Evolutionary conservation across 2,888 invertebrate genomes (phyloP).

Genomic region (Dioctria linearis): DNA sequence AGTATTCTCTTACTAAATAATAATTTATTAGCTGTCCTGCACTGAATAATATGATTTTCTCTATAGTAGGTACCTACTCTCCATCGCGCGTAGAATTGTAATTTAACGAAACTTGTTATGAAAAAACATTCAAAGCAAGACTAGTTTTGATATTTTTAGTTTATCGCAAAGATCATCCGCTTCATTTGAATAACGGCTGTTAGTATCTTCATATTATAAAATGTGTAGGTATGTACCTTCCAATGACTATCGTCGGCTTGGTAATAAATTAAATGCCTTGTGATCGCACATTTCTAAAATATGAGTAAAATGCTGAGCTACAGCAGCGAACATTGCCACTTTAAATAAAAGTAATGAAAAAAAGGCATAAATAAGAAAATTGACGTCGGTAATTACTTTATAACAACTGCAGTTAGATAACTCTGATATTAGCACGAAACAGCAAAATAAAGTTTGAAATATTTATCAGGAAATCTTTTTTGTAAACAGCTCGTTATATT

Average conservation of each 20-base stretch:
- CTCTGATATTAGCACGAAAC: background rate
- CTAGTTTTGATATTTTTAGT: too few relatives aligned
- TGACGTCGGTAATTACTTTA: background rate
- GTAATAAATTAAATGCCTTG: background rate
- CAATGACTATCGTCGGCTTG: background rate
- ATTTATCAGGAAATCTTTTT: too few relatives aligned
- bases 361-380: background rate
- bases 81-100: background rate
- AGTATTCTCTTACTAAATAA: too few relatives aligned
- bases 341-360: background rate
- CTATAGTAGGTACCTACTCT: background rate
- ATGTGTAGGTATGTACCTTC: background rate
- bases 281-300: background rate
- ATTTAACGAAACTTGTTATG: too few relatives aligned
- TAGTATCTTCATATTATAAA: background rate
- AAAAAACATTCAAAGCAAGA: too few relatives aligned
- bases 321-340: background rate
- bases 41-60: conserved; percentile 4
- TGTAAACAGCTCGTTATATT: too few relatives aligned
- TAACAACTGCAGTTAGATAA: conserved; percentile 6
- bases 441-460: too few relatives aligned
- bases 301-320: background rate
- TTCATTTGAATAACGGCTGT: conserved; percentile 23
- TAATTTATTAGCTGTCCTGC: conserved; percentile 14
- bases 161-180: conserved; percentile 22